Evolutionary conservation across 2,888 invertebrate genomes (phyloP).

Genomic region (Oxycera nigricornis): DNA sequence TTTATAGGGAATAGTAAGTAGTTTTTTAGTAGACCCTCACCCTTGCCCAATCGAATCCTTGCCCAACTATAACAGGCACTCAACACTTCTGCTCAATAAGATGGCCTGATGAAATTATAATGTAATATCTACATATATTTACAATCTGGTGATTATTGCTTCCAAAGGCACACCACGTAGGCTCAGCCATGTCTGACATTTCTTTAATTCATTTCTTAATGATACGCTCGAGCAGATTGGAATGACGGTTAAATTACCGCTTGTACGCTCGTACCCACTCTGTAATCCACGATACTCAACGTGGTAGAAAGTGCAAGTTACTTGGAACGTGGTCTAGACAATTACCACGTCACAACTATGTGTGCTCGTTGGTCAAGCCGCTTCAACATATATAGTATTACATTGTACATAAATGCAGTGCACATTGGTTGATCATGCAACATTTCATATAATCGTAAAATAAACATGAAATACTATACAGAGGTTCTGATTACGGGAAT

Average conservation of each 20-base stretch:
- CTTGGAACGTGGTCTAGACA: background rate
- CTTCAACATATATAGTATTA: background rate
- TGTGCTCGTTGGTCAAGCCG: background rate
- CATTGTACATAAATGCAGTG: background rate
- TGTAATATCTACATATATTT: background rate
- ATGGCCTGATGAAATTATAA: slow-evolving; percentile 1
- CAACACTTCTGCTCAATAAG: too few species aligned
- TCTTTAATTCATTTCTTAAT: slow-evolving; percentile 28
- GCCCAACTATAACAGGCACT: too few species aligned
- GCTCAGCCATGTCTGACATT: background rate
- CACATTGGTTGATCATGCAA: background rate
- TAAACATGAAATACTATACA: background rate
- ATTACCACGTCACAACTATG: background rate
- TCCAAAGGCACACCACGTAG: background rate
- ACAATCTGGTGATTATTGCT: slow-evolving; percentile 14
- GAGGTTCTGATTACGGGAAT: too few species aligned
- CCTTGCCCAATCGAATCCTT: too few species aligned
- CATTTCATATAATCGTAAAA: background rate
- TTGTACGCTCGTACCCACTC: background rate
- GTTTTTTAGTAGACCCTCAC: too few species aligned
- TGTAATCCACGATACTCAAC: background rate
- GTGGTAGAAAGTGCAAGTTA: background rate
- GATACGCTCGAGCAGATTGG: slow-evolving; percentile 16
- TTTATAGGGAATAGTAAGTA: too few species aligned
- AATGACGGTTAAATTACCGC: slow-evolving; percentile 10